Evolutionary conservation across 2,797 vertebrate species (phyloP), one percentile per base, ranked within the genome.

Genomic region (Acrossocheilus wenchowensis): DNA sequence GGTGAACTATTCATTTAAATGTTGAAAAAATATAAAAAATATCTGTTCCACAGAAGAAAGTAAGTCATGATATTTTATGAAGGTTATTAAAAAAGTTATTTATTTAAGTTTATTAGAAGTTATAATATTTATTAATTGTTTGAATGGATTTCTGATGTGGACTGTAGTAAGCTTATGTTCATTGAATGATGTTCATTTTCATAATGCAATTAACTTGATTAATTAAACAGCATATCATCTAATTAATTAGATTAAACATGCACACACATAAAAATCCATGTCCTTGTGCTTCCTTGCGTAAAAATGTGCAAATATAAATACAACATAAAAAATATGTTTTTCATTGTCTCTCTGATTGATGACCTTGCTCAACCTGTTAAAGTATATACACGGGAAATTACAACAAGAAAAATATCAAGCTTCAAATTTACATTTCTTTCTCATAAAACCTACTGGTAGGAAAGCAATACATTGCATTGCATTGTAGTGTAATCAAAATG

Each of bases 351-450:
- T 81, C 17, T 68, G 43, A 66, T 30, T 80, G 60, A 80, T 45
- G 39, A 80, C 60, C 60, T 48, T 4, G 2, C n/a, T 60, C 57
- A 64, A 64, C 39, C 54, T 64, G 15, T 30, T 62, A 43, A 79
- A 62, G 6, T 43, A 30, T 62, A 62, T 26, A 9, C 41, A 26
- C 34, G 1, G 23, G 54, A 78, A 43, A 78, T 62, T 17, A 62
- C 6, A 43, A 14, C 36, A 60, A 39, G 75, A 57, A 60, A 78
- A 77, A 75, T 52, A 52, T 34, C 26, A 21, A 21, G 12, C 36
- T 78, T 62, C 54, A 80, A 48, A 48, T 80, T 6, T 81, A 48
- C 78, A 34, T 81, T 81, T 68, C 6, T 81, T 81, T 81, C 66
- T 50, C 43, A 81, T 62, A 64, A 79, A 79, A 43, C 62, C 62